Evolutionary conservation across 64 coral and sea anemone genomes (phyloP), one percentile per base, ranked within the genome.

Genomic region (Actinia equina): DNA sequence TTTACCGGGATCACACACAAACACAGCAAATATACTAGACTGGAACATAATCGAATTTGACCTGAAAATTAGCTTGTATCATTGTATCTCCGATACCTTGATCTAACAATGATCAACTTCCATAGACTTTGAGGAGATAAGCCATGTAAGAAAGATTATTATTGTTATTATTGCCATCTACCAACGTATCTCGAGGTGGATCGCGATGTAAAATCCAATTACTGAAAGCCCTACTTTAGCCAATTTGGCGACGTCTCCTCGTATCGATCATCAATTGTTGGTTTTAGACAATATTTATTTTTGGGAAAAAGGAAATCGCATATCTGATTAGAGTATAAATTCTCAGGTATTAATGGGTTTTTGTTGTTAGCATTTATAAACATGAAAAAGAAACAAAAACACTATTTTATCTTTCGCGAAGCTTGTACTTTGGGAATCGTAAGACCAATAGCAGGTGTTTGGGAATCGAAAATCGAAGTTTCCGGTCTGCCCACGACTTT

Each of bases 141-240:
- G 25, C 25, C 26, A 30, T 41, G 69, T 30, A 41, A 74, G 26
- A 74, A 74, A 74, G 69, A 41, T 74, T 30, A 16, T 74, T 74
- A 74, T 74, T 74, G 69, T 74, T 74, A 74, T 74, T 74, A 30
- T 30, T 74, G 41, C 26, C 10, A 74, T 74, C 69, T 30, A 74
- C 26, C 27, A 13, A 74, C 69, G 25, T 71, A 37, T 37, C 30
- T 37, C 30, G 30, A 37, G 30, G 30, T 37, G 30, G 30, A 74
- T 15, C n/a, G 14, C 26, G 69, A 30, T 30, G 12, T 15, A 15
- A 74, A 74, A 74, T 74, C 26, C 69, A 41, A 74, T 74, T 74
- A 74, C 13, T 30, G 69, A 30, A 41, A 74, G 62, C 12, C 13
- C 41, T 18, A 37, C 41, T 74, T 74, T 10, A 42, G 69, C 27